Evolutionary conservation across 2,797 vertebrate genomes (phyloP).

Genomic region (Xenops minutus): DNA sequence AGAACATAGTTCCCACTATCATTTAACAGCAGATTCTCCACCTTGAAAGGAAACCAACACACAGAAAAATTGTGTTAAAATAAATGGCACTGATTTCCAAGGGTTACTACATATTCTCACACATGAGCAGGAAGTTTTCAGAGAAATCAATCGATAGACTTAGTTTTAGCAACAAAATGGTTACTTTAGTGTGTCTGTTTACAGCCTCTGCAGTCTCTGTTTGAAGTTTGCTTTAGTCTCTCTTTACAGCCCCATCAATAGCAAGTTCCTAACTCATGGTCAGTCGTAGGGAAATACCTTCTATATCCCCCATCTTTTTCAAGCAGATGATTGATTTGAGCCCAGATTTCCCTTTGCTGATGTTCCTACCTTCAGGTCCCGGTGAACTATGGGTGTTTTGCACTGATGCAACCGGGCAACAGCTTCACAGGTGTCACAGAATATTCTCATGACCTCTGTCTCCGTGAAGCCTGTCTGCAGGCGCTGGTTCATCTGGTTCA

Average conservation of each 20-base stretch:
- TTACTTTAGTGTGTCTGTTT: not conserved
- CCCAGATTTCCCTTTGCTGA: not conserved
- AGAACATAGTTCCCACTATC: constrained; percentile 94
- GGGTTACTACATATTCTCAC: rapidly evolving
- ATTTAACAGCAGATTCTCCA: constrained; percentile 95
- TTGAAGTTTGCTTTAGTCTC: not conserved
- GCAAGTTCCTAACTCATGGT: not conserved
- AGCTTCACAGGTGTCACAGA: constrained; percentile 95
- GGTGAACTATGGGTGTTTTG: constrained; percentile 94
- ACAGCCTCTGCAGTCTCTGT: not conserved
- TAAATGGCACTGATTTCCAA: not conserved
- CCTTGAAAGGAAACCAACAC: constrained; percentile 76
- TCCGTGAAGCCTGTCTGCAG: constrained; percentile 91
- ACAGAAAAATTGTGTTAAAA: not conserved
- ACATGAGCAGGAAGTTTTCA: rapidly evolving
- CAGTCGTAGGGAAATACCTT: not conserved
- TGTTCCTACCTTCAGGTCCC: constrained; percentile 90
- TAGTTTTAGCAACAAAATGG: not conserved
- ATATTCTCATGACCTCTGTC: constrained; percentile 89
- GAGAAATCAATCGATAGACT: not conserved
- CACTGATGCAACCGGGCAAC: constrained; percentile 96
- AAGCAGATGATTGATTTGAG: not conserved
- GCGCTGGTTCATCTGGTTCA: constrained; percentile 98
- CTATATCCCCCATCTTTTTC: not conserved
- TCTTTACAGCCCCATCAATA: not conserved